phyloP scores from a whole-genome alignment of 2,888 invertebrate genomes.

The Tinea pellionella region DNA sequence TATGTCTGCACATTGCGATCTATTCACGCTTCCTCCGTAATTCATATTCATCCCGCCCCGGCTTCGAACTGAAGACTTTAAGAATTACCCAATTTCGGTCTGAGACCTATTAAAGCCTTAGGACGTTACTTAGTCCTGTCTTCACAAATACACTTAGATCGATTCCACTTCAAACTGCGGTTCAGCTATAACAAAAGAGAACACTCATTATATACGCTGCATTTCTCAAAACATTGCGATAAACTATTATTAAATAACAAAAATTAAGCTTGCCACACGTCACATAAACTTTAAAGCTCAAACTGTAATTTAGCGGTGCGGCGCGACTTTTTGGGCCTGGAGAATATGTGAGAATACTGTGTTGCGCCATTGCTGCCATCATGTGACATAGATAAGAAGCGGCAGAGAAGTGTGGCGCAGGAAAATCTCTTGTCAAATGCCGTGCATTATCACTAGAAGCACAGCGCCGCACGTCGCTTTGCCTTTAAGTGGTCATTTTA shows the following conservation, averaged over 20 bases:
- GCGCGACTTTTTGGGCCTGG: no score
- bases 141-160: conserved; percentile 55
- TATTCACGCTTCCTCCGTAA: background rate
- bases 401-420: no score
- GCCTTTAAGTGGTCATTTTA: no score
- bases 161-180: conserved; percentile 61
- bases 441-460: no score
- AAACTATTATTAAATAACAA: background rate
- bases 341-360: no score
- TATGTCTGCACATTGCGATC: background rate
- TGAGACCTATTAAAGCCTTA: conserved; percentile 19
- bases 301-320: no score
- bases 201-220: conserved; percentile 16
- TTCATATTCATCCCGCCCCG: conserved; percentile 8
- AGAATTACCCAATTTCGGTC: conserved; percentile 20
- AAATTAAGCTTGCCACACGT: no score
- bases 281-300: no score
- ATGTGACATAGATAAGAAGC: no score
- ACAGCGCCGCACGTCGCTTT: no score
- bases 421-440: no score
- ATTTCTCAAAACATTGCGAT: background rate
- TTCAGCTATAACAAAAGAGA: conserved; percentile 51
- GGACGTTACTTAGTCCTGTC: conserved; percentile 25
- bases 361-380: no score
- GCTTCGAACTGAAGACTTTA: conserved; percentile 8